Conservation (phyloP, 2,113 vertebrate genomes). For the Pelmatolapia mariae region DNA sequence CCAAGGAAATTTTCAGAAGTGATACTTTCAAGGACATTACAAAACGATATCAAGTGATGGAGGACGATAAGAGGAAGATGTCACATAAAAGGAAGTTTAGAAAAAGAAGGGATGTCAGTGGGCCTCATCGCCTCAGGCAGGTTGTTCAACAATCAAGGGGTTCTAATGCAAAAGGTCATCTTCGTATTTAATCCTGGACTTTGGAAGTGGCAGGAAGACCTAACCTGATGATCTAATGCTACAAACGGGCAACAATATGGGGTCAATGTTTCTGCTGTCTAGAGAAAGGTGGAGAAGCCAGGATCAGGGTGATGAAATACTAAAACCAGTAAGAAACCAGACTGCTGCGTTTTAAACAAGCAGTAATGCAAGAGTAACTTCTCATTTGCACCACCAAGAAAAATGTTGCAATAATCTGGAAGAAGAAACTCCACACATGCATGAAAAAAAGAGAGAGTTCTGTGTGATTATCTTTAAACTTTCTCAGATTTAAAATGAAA, state of each 20-base stretch:
- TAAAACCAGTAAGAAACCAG: neutral
- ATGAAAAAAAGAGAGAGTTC: neutral
- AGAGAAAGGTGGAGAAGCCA: neutral
- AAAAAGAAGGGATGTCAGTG: neutral
- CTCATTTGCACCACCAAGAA: neutral
- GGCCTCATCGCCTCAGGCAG: neutral
- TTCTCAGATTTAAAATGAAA: neutral
- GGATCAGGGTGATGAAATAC: neutral
- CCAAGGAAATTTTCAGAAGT: neutral
- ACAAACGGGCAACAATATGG: rapidly evolving
- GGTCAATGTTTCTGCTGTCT: neutral
- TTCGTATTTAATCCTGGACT: neutral
- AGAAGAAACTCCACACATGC: neutral
- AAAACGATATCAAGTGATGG: neutral
- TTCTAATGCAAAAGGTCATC: neutral
- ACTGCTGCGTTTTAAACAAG: neutral
- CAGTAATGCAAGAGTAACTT: neutral
- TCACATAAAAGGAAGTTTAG: neutral
- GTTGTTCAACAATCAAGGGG: neutral
- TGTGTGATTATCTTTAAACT: neutral
- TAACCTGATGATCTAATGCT: neutral
- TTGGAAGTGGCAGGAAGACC: neutral
- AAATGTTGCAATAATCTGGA: neutral
- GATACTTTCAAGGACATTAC: neutral
- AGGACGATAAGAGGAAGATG: neutral